Base-by-base conservation (phyloP, 2,888 invertebrate genomes). In the Tetragnatha montana region DNA sequence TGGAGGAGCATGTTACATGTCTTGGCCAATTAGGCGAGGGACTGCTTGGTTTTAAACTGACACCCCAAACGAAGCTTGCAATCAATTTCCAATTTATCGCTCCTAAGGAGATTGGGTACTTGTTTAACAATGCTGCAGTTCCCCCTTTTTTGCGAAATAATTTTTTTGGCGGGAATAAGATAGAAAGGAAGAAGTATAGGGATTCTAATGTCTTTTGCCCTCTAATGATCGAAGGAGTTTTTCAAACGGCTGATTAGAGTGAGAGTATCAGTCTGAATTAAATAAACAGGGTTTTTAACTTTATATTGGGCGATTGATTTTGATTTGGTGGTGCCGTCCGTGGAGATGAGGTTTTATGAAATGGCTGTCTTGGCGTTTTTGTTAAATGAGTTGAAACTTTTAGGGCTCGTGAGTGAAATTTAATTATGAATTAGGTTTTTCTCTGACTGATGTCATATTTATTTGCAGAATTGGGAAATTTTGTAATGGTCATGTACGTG, bases 41-140 rank as follows among this genome's bases (percentile, higher is more conserved):
- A 47, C 80, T 80, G 68, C 73, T n/a, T 51, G 80, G 69, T 51
- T 47, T 80, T 73, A 80, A 73, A 73, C 80, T 85, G 85, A 85
- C 86, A 86, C 86, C 86, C 75, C 71, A 86, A 73, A 86, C 60
- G 80, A 79, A 86, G 80, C 71, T 68, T 73, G 86, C 79, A 86
- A 86, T 86, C 86, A 86, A 73, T 86, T 80, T 86, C 51, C 73
- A 84, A 84, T 84, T 84, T 83, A 74, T 81, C 81, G 71, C 50
- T 71, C 21, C 49, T 71, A 71, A 50, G 71, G 47, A 49, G 70
- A 49, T 19, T 79, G 69, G 47, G 68, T 69, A 22, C 68, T 78
- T 21, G 22, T 60, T 21, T 78, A 60, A 60, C 69, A 21, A 80
- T 74, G 19, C 47, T 74, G 19, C 47, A 14, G 10, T 35, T 17